Evolutionary conservation across 2,888 invertebrate genomes (phyloP), one percentile per base, ranked within the genome.

Genomic region (Biston stratarius): DNA sequence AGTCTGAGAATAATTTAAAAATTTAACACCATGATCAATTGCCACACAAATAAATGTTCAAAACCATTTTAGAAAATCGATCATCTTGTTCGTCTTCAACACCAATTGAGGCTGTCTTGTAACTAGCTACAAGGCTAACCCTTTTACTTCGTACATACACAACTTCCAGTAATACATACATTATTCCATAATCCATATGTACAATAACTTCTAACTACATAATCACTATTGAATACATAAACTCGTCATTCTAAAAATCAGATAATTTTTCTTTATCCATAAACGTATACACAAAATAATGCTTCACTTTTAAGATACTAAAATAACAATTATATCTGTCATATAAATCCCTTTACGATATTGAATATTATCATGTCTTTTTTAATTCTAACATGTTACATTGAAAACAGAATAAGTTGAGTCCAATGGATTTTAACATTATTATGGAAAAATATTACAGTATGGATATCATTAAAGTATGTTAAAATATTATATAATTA

Each of bases 211-310:
- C 34, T 53, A 59, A 33, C 40, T 53, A 33, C 33, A 65, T 48
- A 9, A n/a, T 52, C 14, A 44, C 3, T 61, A 66, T 51, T 44
- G 14, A 59, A 59, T 61, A 53, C 36, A 42, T 47, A 66, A 61
- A 66, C 14, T 42, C 48, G 15, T 58, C 61, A 10, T 67, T 60
- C 67, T 45, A 67, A 67, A 67, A 52, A 53, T 67, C 49, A 36
- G 48, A 48, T 45, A 49, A 33, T 42, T 44, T n/a, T 24, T 33
- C 24, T 24, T 55, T 55, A 40, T 53, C 24, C 14, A 60, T 70
- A 86, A 78, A 88, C 67, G 78, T 81, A 77, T 87, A 86, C 85
- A 85, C 84, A 89, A 89, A 89, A 88, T 87, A 88, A 85, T 78
- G 76, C 74, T 80, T 82, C 74, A 80, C 76, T 75, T 76, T 76